These are phyloP conservation scores for Urocyon cinereoargenteus DNA, from an alignment of 2,797 vertebrate species.

Conservation along the genomic window DNA sequence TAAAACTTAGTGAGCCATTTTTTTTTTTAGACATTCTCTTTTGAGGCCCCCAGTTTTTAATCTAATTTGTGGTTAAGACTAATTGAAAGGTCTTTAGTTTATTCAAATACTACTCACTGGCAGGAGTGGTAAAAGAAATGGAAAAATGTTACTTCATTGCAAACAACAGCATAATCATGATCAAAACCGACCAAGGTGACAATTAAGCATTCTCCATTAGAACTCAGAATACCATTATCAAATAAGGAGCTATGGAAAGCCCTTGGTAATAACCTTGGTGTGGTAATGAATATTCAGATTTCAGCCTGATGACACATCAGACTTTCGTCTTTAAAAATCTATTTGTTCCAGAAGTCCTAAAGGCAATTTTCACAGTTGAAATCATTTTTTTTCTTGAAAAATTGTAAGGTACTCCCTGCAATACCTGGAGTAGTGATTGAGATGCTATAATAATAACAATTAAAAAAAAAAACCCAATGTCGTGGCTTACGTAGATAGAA, in stretches of 20 bases:
- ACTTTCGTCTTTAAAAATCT: conserved; percentile 49
- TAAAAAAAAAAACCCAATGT: not conserved
- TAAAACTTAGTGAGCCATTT: not conserved
- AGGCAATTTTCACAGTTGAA: conserved; percentile 45
- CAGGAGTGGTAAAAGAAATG: conserved; percentile 41
- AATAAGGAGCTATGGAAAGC: not conserved
- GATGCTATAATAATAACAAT: not conserved
- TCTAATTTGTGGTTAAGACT: conserved; percentile 29
- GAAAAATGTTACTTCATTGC: conserved; percentile 1
- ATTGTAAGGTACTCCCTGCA: not conserved
- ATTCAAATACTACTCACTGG: not conserved
- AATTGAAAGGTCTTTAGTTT: conserved; percentile 8
- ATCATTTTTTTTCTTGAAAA: not conserved
- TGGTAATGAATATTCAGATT: conserved; percentile 1
- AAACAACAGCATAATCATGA: not conserved
- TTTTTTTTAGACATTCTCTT: not conserved
- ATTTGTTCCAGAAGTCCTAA: not conserved
- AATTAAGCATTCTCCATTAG: not conserved
- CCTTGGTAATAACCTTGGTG: not conserved
- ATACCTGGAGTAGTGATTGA: not conserved
- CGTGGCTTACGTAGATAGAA: conserved; percentile 11
- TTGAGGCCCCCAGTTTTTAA: conserved; percentile 33
- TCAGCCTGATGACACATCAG: not conserved
- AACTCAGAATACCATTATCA: conserved; percentile 28
- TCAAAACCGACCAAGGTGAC: not conserved